Percentiles rank a stretch among this genome's conserved stretches.
Conservation (phyloP, 1,140 invertebrate species). For the Drosophila persimilis region DNA sequence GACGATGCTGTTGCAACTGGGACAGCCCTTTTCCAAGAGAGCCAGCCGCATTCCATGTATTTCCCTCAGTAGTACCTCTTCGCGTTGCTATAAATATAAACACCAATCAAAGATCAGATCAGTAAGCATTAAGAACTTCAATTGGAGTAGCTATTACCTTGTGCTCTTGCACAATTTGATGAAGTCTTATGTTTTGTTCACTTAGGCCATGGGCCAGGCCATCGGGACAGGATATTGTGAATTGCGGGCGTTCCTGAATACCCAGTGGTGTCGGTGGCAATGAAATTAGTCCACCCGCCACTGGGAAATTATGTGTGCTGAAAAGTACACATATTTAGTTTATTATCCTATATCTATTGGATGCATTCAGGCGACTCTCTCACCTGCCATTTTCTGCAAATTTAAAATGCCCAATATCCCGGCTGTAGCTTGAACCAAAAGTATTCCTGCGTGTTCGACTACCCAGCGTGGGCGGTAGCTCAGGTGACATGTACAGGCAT, state of each 20-base stretch:
- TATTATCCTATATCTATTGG: too few species aligned
- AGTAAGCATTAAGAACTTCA: too few species aligned
- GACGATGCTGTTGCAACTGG: slow-evolving; percentile 82
- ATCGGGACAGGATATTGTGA: slow-evolving; percentile 86
- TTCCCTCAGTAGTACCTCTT: slow-evolving; percentile 88
- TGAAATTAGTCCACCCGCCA: slow-evolving; percentile 58
- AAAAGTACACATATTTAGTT: slow-evolving; percentile 1
- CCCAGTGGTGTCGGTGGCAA: slow-evolving; percentile 72
- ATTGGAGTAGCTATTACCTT: slow-evolving; percentile 84
- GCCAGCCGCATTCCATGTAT: slow-evolving; percentile 88
- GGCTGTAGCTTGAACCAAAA: slow-evolving; percentile 56
- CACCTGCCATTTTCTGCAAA: slow-evolving; percentile 48
- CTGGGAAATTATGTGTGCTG: slow-evolving; percentile 53
- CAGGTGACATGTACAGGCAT: slow-evolving; percentile 22
- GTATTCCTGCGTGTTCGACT: slow-evolving; percentile 53
- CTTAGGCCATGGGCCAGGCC: slow-evolving; percentile 91
- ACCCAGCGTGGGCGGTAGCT: slow-evolving; percentile 30
- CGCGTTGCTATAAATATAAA: slow-evolving; percentile 85
- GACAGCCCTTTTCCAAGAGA: slow-evolving; percentile 88
- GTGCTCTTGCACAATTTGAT: slow-evolving; percentile 91
- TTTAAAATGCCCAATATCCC: slow-evolving; percentile 45
- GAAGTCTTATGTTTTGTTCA: slow-evolving; percentile 90
- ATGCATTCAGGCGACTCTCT: not conserved
- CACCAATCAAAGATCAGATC: not conserved
- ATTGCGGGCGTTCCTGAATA: slow-evolving; percentile 62